Conservation (phyloP, 1,140 invertebrate genomes). For the Cyclina sinensis region DNA sequence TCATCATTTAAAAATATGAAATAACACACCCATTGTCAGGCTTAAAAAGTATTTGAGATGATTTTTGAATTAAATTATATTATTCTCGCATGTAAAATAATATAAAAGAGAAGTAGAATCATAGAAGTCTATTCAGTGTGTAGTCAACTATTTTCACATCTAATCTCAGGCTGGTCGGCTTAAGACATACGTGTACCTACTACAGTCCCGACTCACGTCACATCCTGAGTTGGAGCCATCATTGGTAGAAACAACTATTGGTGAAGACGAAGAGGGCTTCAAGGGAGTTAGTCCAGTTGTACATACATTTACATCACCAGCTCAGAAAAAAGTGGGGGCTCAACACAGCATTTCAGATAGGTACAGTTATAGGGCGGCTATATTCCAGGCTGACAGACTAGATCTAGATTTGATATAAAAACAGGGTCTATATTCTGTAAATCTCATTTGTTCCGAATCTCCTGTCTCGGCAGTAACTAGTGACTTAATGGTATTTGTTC, state of each 20-base stretch:
- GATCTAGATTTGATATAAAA: slow-evolving; percentile 60
- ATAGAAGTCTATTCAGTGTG: too few species aligned
- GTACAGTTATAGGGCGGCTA: slow-evolving; percentile 91
- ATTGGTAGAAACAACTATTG: slow-evolving; percentile 91
- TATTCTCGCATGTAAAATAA: too few species aligned
- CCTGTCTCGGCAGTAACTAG: neutral
- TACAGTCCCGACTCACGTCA: slow-evolving; percentile 91
- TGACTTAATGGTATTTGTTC: neutral
- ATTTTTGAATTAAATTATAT: too few species aligned
- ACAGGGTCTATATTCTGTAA: neutral
- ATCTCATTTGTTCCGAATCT: slow-evolving; percentile 3
- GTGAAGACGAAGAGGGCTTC: slow-evolving; percentile 91
- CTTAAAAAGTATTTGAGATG: too few species aligned
- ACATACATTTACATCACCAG: slow-evolving; percentile 13
- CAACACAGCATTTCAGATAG: slow-evolving; percentile 90
- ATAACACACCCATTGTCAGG: too few species aligned
- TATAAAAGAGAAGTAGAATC: too few species aligned
- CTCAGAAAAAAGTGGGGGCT: slow-evolving; percentile 76
- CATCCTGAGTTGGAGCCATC: slow-evolving; percentile 90
- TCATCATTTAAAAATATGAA: too few species aligned
- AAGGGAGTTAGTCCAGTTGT: slow-evolving; percentile 34
- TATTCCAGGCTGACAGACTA: slow-evolving; percentile 82
- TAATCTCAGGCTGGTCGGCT: slow-evolving; percentile 93
- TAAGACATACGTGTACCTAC: slow-evolving; percentile 93
- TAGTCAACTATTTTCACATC: too few species aligned